Evolutionary conservation across 2,888 invertebrate genomes (phyloP), one percentile per base, ranked within the genome.

Genomic region (Salpingus planirostris): DNA sequence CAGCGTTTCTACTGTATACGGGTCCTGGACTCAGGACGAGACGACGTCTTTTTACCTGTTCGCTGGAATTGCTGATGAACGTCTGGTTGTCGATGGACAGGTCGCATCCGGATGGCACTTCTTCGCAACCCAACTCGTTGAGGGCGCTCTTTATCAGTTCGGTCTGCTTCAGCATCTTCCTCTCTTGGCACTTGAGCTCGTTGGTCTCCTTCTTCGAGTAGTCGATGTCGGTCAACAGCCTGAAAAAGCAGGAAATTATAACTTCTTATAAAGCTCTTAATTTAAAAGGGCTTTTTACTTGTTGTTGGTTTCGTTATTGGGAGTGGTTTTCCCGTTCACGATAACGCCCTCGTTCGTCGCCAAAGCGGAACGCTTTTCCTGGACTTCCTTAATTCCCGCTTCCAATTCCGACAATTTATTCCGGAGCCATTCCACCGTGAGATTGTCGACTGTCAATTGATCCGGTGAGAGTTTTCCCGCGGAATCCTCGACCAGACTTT

Each of bases 391-490:
- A 22, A 90, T 68, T n/a, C 78, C 72, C n/a, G 69, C 60, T 62
- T 90, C 90, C 40, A 90, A 62, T 48, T 90, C 89, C 10, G 70
- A 73, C 31, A 88, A 66, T 55, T 85, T 84, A 43, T 80, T 81
- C 50, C 87, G 76, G 33, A 95, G 65, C 81, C 86, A 86, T 54
- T 92, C 92, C 21, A 89, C 81, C 0, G 93, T 95, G 15, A 92
- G 73, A 62, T 92, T 92, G 63, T 95, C 92, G 1, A 93, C 87
- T 0, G 91, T 88, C 43, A 95, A 62, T 56, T 84, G 82, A 66
- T 88, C 88, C n/a, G 87, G 82, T 51, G 81, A 74, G 28, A 91
- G 70, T 62, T 85, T 86, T 5, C 91, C 90, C 29, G 84, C 84
- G 30, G 88, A 87, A 52, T 91, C 89, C 54, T 90, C 87, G 18